A percentile compares a stretch with the other conserved stretches of the same genome.
Evolutionary conservation across 2,797 vertebrate species (phyloP).

Genomic region (Pyrocephalus nanus): DNA sequence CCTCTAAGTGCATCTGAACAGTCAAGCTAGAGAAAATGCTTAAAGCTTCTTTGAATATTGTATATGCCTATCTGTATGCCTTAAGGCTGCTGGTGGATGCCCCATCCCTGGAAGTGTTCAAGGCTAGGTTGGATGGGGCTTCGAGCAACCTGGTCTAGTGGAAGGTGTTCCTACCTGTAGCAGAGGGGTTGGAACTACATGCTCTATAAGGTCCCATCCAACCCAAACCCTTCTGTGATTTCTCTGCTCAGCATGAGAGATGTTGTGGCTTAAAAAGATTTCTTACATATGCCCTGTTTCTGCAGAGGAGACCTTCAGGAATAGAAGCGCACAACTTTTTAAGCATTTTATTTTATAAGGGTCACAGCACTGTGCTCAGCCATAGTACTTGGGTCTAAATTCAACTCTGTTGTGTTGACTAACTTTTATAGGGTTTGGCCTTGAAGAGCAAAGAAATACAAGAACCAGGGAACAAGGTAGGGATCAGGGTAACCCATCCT

Average conservation of each 20-base stretch:
- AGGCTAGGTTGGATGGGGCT: background rate
- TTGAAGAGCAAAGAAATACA: background rate
- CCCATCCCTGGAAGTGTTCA: background rate
- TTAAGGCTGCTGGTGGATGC: background rate
- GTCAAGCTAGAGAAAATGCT: background rate
- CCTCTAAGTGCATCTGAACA: background rate
- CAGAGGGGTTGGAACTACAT: accelerated
- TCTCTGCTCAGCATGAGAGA: background rate
- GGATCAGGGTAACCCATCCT: background rate
- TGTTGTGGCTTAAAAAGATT: background rate
- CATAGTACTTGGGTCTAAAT: background rate
- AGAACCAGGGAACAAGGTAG: background rate
- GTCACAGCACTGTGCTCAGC: background rate
- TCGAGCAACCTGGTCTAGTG: background rate
- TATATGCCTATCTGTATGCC: background rate
- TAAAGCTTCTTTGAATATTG: background rate
- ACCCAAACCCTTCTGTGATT: background rate
- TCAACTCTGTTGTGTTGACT: background rate
- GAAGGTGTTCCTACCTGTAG: background rate
- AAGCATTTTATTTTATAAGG: background rate
- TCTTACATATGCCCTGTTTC: background rate
- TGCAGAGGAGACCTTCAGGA: background rate
- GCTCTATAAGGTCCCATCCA: background rate
- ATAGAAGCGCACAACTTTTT: background rate
- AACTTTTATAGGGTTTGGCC: background rate